These are phyloP conservation scores for Ridgeia piscesae DNA, from an alignment of 1,140 invertebrate genomes.

Conservation along the genomic window DNA sequence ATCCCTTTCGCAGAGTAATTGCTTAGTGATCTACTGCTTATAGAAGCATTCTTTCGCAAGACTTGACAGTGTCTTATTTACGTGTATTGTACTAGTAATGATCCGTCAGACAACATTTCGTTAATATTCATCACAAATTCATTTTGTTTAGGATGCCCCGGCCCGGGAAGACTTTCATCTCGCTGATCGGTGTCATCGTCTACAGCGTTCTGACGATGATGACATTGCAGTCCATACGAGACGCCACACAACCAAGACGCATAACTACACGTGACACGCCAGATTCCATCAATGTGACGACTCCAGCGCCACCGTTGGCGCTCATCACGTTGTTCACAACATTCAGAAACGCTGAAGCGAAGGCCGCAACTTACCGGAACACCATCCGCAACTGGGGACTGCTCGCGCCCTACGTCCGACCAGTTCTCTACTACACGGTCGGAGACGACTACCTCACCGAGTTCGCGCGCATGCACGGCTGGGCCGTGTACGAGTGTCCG, in stretches of 20 bases:
- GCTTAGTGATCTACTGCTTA: too few relatives aligned
- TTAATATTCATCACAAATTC: not conserved
- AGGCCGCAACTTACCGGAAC: not conserved
- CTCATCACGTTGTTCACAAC: conserved; percentile 23
- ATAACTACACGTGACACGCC: not conserved
- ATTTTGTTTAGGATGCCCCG: not conserved
- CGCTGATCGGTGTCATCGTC: not conserved
- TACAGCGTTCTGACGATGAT: not conserved
- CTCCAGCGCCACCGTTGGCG: not conserved
- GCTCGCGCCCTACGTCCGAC: not conserved
- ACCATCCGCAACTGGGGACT: conserved; percentile 13
- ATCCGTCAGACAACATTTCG: not conserved
- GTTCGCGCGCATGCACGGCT: not conserved
- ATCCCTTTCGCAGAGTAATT: too few relatives aligned
- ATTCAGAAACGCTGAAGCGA: not conserved
- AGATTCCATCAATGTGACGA: not conserved
- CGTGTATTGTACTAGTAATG: too few relatives aligned
- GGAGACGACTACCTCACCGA: not conserved
- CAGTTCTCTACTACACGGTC: not conserved
- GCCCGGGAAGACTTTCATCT: not conserved
- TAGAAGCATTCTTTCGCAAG: too few relatives aligned
- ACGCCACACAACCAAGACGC: not conserved
- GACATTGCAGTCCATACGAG: too few relatives aligned
- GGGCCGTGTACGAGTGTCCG: not conserved
- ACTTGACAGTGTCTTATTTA: too few relatives aligned